Conservation (phyloP, 2,888 invertebrate genomes). For the Oscheius myriophilus region DNA sequence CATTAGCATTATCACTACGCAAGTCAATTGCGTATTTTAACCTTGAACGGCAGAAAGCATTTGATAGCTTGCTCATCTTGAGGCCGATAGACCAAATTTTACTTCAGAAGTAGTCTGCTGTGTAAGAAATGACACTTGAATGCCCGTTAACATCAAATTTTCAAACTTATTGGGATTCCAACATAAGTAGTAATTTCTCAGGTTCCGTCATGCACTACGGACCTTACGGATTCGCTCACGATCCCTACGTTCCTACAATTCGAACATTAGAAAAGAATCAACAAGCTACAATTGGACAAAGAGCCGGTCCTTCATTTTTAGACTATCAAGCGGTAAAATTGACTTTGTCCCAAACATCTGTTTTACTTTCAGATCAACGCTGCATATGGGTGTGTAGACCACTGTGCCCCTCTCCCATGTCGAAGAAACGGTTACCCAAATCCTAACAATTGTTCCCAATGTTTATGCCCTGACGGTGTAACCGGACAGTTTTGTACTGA, state of each 20-base stretch:
- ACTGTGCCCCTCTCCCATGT: constrained; percentile 48
- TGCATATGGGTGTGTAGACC: constrained; percentile 60
- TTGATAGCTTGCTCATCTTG: no score
- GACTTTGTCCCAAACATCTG: background rate
- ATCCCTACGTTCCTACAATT: constrained; percentile 66
- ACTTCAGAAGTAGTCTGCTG: no score
- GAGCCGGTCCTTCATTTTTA: constrained; percentile 67
- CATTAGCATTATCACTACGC: no score
- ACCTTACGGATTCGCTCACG: constrained; percentile 66
- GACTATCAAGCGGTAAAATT: constrained; percentile 62
- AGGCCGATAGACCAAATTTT: no score
- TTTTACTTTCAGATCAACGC: constrained; percentile 58
- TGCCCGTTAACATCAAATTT: no score
- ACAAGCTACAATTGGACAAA: constrained; percentile 67
- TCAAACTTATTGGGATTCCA: no score
- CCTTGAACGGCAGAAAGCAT: no score
- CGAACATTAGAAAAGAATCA: constrained; percentile 60
- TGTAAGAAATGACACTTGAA: no score
- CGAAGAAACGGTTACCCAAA: constrained; percentile 62
- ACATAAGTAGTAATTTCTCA: constrained; percentile 7
- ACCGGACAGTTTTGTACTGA: constrained; percentile 60
- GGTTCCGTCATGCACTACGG: constrained; percentile 67
- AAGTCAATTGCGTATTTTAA: background rate
- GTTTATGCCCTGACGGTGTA: constrained; percentile 66
- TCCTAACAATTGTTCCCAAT: constrained; percentile 66